Conservation (phyloP, 92 coral and sea anemone genomes). For the Heliopora coerulea region DNA sequence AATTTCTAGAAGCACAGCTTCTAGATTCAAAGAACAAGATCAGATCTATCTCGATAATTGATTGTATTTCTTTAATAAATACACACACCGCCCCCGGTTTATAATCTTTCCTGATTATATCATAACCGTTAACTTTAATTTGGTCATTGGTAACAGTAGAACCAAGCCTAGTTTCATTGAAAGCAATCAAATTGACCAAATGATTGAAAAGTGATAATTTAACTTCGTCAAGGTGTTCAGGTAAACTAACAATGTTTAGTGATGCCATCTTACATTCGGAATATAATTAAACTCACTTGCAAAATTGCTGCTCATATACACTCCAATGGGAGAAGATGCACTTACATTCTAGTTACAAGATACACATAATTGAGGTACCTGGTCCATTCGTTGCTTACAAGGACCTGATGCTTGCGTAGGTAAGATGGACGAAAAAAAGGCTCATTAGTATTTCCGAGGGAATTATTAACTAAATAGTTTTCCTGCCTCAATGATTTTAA, state of each 20-base stretch:
- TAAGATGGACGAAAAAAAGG: background rate
- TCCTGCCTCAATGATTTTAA: background rate
- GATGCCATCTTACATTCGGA: conserved; percentile 49
- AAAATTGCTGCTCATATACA: conserved; percentile 1
- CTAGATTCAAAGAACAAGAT: conserved; percentile 9
- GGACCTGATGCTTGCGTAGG: no score
- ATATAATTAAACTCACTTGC: background rate
- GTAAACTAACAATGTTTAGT: conserved; percentile 23
- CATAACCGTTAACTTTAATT: conserved; percentile 42
- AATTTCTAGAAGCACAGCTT: conserved; percentile 19
- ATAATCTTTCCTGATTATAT: conserved; percentile 44
- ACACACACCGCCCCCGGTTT: conserved; percentile 57
- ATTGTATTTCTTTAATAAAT: conserved; percentile 36
- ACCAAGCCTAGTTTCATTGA: conserved; percentile 54
- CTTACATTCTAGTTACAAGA: background rate
- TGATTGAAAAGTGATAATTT: conserved; percentile 7
- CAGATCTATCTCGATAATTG: conserved; percentile 37
- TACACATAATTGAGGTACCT: background rate
- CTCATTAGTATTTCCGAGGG: background rate
- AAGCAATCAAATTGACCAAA: conserved; percentile 46
- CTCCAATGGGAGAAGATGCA: background rate
- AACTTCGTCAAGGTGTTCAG: background rate
- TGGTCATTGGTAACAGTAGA: conserved; percentile 38
- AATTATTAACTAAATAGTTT: background rate
- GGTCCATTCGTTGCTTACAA: conserved; percentile 1